Evolutionary conservation across 2,888 invertebrate species (phyloP).

Genomic region (Eupeodes luniger): DNA sequence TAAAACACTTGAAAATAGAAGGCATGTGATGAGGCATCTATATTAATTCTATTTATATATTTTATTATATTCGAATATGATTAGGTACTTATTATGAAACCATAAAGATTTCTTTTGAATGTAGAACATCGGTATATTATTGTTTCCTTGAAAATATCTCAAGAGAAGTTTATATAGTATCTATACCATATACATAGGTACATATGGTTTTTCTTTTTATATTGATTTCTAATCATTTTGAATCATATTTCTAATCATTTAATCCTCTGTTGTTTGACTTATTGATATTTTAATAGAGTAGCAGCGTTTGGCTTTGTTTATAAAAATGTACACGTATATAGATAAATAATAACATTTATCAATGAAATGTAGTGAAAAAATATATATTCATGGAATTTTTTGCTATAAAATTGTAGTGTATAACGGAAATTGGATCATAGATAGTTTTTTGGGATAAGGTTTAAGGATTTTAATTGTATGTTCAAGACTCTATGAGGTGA

Average conservation of each 20-base stretch:
- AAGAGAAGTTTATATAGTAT: slow-evolving; percentile 4
- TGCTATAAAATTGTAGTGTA: no score
- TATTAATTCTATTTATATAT: neutral
- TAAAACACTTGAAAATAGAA: slow-evolving; percentile 25
- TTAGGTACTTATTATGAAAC: slow-evolving; percentile 14
- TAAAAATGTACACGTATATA: no score
- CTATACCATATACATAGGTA: neutral
- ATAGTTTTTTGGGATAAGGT: no score
- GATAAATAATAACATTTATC: no score
- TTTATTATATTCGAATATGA: neutral
- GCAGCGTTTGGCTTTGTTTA: no score
- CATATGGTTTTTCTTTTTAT: neutral
- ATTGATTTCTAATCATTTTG: neutral
- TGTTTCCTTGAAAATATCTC: slow-evolving; percentile 35
- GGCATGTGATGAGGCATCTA: slow-evolving; percentile 34
- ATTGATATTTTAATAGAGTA: neutral
- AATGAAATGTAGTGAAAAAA: no score
- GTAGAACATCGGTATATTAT: slow-evolving; percentile 4
- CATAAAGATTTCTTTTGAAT: slow-evolving; percentile 34
- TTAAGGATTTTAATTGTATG: no score
- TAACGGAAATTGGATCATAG: no score
- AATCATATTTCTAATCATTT: slow-evolving; percentile 6
- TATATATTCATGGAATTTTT: no score
- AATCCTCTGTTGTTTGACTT: neutral
- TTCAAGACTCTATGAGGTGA: no score